A percentile compares a stretch with the other conserved stretches of the same genome.
These are phyloP conservation scores for Centruroides vittatus DNA, from an alignment of 1,140 invertebrate species.

Conservation along the genomic window DNA sequence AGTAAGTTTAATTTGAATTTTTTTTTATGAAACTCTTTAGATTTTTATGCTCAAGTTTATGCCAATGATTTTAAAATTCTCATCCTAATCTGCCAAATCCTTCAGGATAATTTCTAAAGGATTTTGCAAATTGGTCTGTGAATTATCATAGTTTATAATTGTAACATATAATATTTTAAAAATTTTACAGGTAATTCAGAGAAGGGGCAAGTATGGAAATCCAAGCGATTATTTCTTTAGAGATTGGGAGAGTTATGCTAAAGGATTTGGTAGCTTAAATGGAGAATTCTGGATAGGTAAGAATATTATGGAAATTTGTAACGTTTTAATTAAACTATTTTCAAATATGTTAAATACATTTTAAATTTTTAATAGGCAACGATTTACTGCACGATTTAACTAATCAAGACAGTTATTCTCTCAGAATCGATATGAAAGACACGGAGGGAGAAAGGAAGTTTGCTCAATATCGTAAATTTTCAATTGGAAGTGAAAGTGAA, in stretches of 20 bases:
- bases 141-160: no score
- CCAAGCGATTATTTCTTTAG: slow-evolving; percentile 26
- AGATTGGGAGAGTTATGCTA: slow-evolving; percentile 33
- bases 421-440: slow-evolving; percentile 47
- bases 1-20: slow-evolving; percentile 9
- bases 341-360: no score
- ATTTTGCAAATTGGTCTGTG: no score
- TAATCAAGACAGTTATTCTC: slow-evolving; percentile 34
- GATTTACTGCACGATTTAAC: slow-evolving; percentile 33
- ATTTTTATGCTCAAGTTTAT: no score
- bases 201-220: slow-evolving; percentile 8
- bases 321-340: no score
- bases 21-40: not conserved
- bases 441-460: slow-evolving; percentile 32
- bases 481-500: slow-evolving; percentile 44
- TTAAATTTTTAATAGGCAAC: slow-evolving; percentile 23
- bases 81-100: no score
- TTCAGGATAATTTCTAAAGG: no score
- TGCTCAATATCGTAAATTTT: slow-evolving; percentile 47
- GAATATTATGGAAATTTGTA: not conserved
- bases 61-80: no score
- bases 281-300: slow-evolving; percentile 32
- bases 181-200: slow-evolving; percentile 7
- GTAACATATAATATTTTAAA: no score
- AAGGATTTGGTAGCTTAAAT: slow-evolving; percentile 31